Evolutionary conservation across 2,797 vertebrate genomes (phyloP), one percentile per base, ranked within the genome.

Genomic region (Rhyacichthys aspro): DNA sequence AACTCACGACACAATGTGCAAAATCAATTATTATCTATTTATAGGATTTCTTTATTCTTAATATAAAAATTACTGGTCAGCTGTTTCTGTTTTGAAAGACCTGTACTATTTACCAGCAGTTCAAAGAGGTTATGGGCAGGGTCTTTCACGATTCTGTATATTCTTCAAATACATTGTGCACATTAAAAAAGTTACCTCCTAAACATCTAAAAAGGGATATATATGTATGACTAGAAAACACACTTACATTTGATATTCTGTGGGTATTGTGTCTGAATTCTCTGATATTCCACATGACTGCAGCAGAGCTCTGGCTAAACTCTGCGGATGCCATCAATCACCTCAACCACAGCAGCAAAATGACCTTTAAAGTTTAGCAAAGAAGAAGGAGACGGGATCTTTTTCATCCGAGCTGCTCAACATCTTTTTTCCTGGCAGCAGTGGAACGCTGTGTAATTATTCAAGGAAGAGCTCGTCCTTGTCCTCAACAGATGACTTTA

Each of bases 331-430:
- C 69, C 57, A 72, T 72, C 43, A 43, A 62, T 67, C 70, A 61
- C 49, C 39, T 36, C 43, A 48, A 17, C 33, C 10, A 1, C 56
- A 33, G 43, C 50, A 50, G 56, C 45, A 46, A 9, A 52, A 16
- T 56, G 47, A 66, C 70, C 58, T 72, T 72, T 72, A 63, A 34
- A 54, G 58, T 63, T 63, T 48, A 58, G 57, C 36, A 42, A 50
- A 49, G 41, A 49, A 45, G 19, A 41, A 28, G 48, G 17, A 14
- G 8, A 32, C 11, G 36, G 11, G 39, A 32, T 49, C 38, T 19
- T 50, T 38, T 49, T 48, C 33, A 50, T 23, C 19, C 48, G 18
- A 19, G 47, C 38, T 46, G 17, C 33, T 49, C 43, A 46, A 28
- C 50, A 3, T 6, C 7, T 32, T 18, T 52, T 33, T 14, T 34